Evolutionary conservation across 2,888 invertebrate species (phyloP).

Genomic region (Tethea ocularis): DNA sequence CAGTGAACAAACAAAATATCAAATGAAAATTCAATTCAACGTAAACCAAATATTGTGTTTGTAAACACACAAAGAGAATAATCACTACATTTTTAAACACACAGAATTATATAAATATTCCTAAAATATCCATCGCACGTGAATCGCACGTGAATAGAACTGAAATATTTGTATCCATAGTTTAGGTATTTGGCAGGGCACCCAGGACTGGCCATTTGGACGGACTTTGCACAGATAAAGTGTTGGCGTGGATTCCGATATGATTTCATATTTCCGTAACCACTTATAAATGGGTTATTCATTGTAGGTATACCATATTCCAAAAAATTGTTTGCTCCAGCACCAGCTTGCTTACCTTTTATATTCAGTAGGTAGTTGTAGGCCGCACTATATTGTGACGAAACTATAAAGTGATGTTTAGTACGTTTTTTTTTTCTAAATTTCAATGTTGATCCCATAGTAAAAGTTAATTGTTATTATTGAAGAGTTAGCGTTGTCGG

Average conservation of each 20-base stretch:
- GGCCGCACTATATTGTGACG: no score
- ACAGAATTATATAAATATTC: constrained; percentile 4
- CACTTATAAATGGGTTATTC: not conserved
- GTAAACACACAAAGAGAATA: constrained; percentile 7
- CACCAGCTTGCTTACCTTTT: no score
- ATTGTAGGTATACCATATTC: no score
- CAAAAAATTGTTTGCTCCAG: no score
- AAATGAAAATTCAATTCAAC: not conserved
- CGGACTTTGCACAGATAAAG: constrained; percentile 24
- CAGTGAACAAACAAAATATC: not conserved
- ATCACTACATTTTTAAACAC: not conserved
- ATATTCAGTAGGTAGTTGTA: no score
- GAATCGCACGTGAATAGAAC: constrained; percentile 30
- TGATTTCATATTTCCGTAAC: constrained; percentile 15
- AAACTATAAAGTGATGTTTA: no score
- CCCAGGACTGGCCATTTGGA: constrained; percentile 17
- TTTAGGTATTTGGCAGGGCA: constrained; percentile 45
- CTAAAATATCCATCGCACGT: constrained; percentile 21
- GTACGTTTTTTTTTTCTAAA: no score
- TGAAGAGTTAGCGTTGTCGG: no score
- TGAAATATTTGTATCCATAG: constrained; percentile 31
- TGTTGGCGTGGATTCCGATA: constrained; percentile 7
- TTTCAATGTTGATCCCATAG: no score
- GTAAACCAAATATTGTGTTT: not conserved
- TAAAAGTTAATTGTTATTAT: no score